Evolutionary conservation across 2,113 vertebrate genomes (phyloP).

Genomic region (Herpailurus yagouaroundi): DNA sequence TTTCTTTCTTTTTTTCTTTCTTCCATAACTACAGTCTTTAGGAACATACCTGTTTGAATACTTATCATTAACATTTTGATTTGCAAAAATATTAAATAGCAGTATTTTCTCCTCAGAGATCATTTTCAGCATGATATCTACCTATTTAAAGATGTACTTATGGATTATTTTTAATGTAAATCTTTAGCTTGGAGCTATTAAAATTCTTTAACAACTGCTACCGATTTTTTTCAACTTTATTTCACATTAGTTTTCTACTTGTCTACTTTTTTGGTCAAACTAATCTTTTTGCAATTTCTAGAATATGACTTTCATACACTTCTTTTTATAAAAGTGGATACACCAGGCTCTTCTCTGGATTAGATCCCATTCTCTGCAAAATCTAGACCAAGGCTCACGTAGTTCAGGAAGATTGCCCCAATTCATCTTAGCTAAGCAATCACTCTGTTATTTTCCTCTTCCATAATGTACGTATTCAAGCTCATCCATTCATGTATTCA

Average conservation of each 20-base stretch:
- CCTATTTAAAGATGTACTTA: background rate
- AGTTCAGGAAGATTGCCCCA: background rate
- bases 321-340: background rate
- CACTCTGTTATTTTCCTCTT: background rate
- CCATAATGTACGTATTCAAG: background rate
- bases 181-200: background rate
- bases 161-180: background rate
- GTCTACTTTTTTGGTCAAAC: background rate
- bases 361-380: slow-evolving; percentile 18
- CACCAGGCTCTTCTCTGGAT: background rate
- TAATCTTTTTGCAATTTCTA: background rate
- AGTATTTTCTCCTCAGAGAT: background rate
- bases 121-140: background rate
- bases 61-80: background rate
- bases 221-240: background rate
- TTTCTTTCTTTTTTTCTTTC: background rate
- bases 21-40: background rate
- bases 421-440: background rate
- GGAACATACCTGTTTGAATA: background rate
- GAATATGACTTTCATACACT: background rate
- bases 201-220: background rate
- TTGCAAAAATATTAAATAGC: slow-evolving; percentile 22
- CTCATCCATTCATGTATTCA: background rate
- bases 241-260: background rate
- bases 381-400: background rate